Evolutionary conservation across 2,888 invertebrate species (phyloP), one percentile per base, ranked within the genome.

Genomic region (Griposia aprilina): DNA sequence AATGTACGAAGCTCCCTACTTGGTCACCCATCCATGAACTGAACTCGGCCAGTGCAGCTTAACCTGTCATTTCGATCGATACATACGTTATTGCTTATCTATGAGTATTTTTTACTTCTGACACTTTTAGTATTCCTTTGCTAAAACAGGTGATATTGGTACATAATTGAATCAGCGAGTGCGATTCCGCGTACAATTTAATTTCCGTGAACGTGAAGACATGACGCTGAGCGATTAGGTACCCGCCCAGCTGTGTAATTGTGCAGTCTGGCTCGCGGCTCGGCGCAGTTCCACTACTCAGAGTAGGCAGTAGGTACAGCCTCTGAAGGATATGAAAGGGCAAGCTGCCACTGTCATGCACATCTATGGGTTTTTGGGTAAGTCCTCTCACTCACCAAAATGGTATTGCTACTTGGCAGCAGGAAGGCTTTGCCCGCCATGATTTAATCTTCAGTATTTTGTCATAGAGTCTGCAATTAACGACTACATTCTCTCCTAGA

Each of bases 161-260:
- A 45, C 4, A 48, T 48, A 68, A 74, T 78, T 68, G 30, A 78
- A 65, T 65, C 23, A 69, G 59, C 50, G 50, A 94, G 93, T 94
- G 93, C 82, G 89, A 72, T 82, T 81, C 84, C 78, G 59, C 63
- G 72, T 62, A 78, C 50, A 72, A 77, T 82, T 74, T 62, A 82
- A 79, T 85, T 71, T 84, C 74, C 66, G 62, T 73, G 73, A 62
- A 62, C 50, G 84, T 74, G 80, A 80, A 84, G 87, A 84, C 73
- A 67, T 76, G 73, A 62, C 73, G 84, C 80, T 78, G 65, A 76
- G 66, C 80, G 74, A 86, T 88, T 88, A 87, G 80, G 84, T 78
- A 84, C 69, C 57, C 84, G 76, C 45, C 74, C 87, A 82, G 74
- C 82, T 87, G 88, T 77, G 87, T 79, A 88, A 87, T 88, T 88